Evolutionary conservation across 2,888 invertebrate genomes (phyloP).

Genomic region (Amphiduros pacificus): DNA sequence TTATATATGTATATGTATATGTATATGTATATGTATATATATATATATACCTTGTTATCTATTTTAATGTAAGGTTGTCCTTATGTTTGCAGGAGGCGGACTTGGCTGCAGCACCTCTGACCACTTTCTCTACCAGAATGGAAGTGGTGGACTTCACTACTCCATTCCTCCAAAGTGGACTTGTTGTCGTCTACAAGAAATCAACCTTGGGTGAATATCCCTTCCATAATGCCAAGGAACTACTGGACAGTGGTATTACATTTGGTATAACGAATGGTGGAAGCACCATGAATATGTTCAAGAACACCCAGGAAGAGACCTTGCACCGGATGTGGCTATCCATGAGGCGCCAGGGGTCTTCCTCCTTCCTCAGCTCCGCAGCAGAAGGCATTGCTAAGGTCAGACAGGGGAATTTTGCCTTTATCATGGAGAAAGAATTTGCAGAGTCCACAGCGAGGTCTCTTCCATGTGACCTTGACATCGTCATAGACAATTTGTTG

Average conservation of each 20-base stretch:
- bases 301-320: background rate
- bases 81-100: constrained; percentile 1
- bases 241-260: background rate
- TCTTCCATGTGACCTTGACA: background rate
- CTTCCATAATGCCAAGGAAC: background rate
- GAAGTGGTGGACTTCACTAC: background rate
- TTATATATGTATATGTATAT: no score
- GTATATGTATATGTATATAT: no score
- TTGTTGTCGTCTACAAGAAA: background rate
- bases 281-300: background rate
- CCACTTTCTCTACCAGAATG: background rate
- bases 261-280: background rate
- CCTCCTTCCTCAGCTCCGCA: background rate
- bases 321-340: background rate
- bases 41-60: no score
- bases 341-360: background rate
- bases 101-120: background rate
- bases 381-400: background rate
- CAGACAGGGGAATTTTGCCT: background rate
- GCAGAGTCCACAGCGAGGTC: background rate
- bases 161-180: background rate
- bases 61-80: no score
- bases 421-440: background rate
- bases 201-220: background rate
- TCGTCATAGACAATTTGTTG: background rate